Conservation (phyloP, 2,797 vertebrate genomes). For the Gymnoscopelus microlampas region DNA sequence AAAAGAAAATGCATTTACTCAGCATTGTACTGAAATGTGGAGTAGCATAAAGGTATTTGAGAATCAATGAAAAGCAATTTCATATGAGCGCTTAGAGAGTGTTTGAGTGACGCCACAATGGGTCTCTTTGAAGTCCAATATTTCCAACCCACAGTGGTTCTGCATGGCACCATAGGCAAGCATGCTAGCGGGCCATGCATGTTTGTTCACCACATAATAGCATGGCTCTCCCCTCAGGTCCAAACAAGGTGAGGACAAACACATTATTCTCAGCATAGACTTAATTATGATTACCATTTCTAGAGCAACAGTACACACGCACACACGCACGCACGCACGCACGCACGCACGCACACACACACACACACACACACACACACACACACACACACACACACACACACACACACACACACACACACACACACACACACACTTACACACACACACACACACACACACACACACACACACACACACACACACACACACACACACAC, state of each 20-base stretch:
- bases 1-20: slow-evolving; percentile 43
- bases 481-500: too few species aligned
- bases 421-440: too few species aligned
- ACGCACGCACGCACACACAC: too few species aligned
- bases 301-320: too few species aligned
- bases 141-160: slow-evolving; percentile 41
- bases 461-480: too few species aligned
- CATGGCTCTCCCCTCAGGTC: slow-evolving; percentile 31
- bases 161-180: slow-evolving; percentile 25
- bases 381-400: too few species aligned
- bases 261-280: slow-evolving; percentile 32
- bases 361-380: too few species aligned
- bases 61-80: slow-evolving; percentile 61
- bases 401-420: too few species aligned
- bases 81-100: slow-evolving; percentile 55
- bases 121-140: slow-evolving; percentile 51
- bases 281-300: too few species aligned
- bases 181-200: not conserved
- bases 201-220: not conserved
- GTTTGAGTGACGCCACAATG: slow-evolving; percentile 44
- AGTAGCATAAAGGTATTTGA: slow-evolving; percentile 58
- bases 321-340: too few species aligned
- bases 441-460: too few species aligned
- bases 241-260: slow-evolving; percentile 37
- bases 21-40: slow-evolving; percentile 47